Evolutionary conservation across 2,888 invertebrate species (phyloP), one percentile per base, ranked within the genome.

Genomic region (Caenorhabditis sp.): DNA sequence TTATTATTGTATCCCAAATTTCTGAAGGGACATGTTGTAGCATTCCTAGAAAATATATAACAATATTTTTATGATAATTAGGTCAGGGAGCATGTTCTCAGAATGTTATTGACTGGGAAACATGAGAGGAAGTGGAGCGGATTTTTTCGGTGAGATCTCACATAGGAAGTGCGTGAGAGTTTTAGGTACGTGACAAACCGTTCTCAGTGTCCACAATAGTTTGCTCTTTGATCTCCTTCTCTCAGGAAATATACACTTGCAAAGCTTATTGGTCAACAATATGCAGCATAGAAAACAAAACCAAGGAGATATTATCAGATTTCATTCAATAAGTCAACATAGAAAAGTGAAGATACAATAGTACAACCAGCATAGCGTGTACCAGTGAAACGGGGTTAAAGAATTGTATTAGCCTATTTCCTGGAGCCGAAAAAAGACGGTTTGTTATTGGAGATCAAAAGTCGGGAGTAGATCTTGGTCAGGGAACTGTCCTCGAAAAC

Each of bases 401-500:
- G 15, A 52, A 35, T 63, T 53, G n/a, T n/a, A 53, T 13, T 8
- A 20, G 37, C 50, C 56, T 68, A 68, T 27, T 68, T 68, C 50
- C 58, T 32, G 50, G 53, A 43, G 32, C 70, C 58, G 27, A 59
- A 70, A 59, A 70, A 59, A 59, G 52, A 17, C 11, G 70, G 52
- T 7, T 11, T 7, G 20, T 37, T 58, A 27, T 59, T 58, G 20
- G 53, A 41, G 41, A 24, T 27, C n/a, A 27, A 7, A 11, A 61
- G 11, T 22, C 55, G 59, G 8, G 65, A 59, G 43, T 74, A 74
- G 17, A 74, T 74, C 24, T 37, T 37, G 13, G 37, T 26, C 32
- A 74, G 24, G 6, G 74, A 74, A 0, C 22, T 37, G 24, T 66
- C 53, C n/a, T 76, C 76, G 27, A 70, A 76, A 1, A 76, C 63